phyloP scores from a whole-genome alignment of 1,140 invertebrate species.

The Drosophila grimshawi region DNA sequence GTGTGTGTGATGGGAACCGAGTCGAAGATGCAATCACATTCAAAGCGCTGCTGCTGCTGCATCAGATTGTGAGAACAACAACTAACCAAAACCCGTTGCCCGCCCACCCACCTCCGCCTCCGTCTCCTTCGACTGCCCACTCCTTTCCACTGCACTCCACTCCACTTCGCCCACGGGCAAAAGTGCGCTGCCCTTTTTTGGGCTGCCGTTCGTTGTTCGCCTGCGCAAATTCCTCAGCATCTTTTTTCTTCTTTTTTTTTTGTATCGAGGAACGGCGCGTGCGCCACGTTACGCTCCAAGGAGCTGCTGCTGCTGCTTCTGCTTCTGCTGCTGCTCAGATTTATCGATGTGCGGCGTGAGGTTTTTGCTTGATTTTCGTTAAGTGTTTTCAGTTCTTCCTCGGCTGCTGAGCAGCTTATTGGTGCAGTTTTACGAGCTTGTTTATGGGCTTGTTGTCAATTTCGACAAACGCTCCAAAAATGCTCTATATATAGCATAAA shows the following conservation, averaged over 20 bases:
- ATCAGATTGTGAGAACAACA: slow-evolving; percentile 24
- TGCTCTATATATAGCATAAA: slow-evolving; percentile 1
- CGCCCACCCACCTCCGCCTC: slow-evolving; percentile 6
- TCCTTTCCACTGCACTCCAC: neutral
- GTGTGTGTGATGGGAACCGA: slow-evolving; percentile 30
- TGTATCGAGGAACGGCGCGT: slow-evolving; percentile 43
- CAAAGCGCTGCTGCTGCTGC: neutral
- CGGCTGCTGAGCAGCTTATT: neutral
- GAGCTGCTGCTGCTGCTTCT: slow-evolving; percentile 17
- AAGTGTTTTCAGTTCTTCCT: slow-evolving; percentile 15
- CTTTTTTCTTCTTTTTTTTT: slow-evolving; percentile 1
- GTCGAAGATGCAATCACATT: slow-evolving; percentile 28
- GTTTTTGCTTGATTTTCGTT: slow-evolving; percentile 38
- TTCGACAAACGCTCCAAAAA: slow-evolving; percentile 46
- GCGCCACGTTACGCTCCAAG: slow-evolving; percentile 64
- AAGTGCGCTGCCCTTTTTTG: slow-evolving; percentile 69
- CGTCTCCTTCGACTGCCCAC: neutral
- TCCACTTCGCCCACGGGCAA: slow-evolving; percentile 23
- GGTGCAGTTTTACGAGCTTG: slow-evolving; percentile 52
- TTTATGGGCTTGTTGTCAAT: slow-evolving; percentile 62
- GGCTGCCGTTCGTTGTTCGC: slow-evolving; percentile 49
- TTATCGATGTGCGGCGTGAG: slow-evolving; percentile 39
- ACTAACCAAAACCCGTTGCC: slow-evolving; percentile 14
- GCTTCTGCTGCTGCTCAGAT: slow-evolving; percentile 28
- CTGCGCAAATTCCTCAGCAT: slow-evolving; percentile 47